Percentiles rank a stretch among this genome's conserved stretches.
These are phyloP conservation scores for Rhinophrynus dorsalis DNA, from an alignment of 2,797 vertebrate species.

Conservation along the genomic window DNA sequence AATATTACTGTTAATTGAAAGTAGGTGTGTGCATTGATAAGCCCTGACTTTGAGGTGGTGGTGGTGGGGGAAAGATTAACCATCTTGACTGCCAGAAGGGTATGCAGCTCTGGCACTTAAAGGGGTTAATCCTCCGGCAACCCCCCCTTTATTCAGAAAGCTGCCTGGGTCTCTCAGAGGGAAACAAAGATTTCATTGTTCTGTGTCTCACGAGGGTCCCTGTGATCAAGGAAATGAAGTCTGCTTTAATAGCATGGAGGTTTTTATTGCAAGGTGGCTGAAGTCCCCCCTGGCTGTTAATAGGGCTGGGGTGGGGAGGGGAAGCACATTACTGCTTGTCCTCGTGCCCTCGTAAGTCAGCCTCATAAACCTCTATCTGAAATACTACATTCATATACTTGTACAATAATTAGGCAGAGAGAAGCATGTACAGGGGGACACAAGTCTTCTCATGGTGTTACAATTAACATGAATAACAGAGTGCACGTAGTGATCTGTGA, in stretches of 20 bases:
- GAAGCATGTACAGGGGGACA: neutral
- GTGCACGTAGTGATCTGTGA: too few species aligned
- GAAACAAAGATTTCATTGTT: conserved; percentile 39
- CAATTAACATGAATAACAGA: conserved; percentile 1
- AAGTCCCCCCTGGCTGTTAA: neutral
- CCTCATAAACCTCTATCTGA: conserved; percentile 12
- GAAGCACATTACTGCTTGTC: neutral
- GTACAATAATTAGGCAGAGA: conserved; percentile 7
- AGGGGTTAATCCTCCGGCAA: conserved; percentile 17
- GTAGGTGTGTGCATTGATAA: conserved; percentile 9
- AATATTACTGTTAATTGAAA: conserved; percentile 11
- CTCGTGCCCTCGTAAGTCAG: conserved; percentile 12
- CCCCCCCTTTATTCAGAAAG: conserved; percentile 7
- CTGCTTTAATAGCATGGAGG: conserved; percentile 24
- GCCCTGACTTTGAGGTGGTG: neutral
- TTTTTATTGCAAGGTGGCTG: conserved; percentile 21
- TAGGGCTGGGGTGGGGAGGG: neutral
- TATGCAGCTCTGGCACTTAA: neutral
- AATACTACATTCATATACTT: conserved; percentile 27
- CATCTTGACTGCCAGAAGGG: neutral
- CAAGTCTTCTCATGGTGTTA: neutral
- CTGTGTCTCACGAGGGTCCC: conserved; percentile 17
- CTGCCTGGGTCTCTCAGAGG: conserved; percentile 19
- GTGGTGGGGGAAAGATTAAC: neutral
- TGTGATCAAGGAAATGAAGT: conserved; percentile 20